phyloP scores from a whole-genome alignment of 2,113 vertebrate genomes.

The Edolisoma coerulescens region DNA sequence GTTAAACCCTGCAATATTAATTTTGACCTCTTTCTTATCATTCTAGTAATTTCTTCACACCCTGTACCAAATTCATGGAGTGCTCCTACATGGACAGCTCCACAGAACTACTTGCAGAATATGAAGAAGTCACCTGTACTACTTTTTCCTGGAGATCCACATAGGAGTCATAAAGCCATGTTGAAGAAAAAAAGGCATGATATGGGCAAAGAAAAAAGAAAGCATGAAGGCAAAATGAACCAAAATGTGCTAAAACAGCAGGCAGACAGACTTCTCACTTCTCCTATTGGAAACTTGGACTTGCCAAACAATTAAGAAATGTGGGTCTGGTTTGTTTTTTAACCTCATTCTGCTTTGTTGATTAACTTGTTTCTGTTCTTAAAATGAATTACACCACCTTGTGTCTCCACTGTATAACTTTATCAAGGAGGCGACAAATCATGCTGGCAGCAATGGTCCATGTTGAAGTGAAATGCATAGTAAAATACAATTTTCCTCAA shows the following conservation, averaged over 20 bases:
- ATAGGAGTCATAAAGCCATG: neutral
- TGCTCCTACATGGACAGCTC: constrained; percentile 39
- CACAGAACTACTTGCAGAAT: constrained; percentile 40
- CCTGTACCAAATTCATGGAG: constrained; percentile 5
- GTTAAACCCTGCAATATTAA: constrained; percentile 50
- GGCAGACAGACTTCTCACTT: constrained; percentile 33
- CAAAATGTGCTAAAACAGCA: neutral
- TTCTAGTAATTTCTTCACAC: constrained; percentile 12
- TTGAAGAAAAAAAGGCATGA: neutral
- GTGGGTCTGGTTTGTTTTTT: constrained; percentile 54
- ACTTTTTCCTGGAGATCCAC: neutral
- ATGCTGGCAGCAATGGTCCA: constrained; percentile 42
- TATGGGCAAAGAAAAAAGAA: neutral
- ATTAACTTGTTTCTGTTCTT: constrained; percentile 74
- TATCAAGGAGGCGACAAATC: constrained; percentile 78
- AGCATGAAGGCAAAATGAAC: neutral
- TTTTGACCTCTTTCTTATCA: constrained; percentile 22
- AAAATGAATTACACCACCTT: constrained; percentile 70
- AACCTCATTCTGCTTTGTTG: constrained; percentile 62
- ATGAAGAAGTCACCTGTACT: neutral
- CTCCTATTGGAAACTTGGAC: constrained; percentile 10
- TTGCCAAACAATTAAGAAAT: constrained; percentile 68
- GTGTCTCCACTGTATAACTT: constrained; percentile 75
- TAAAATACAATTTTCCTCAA: constrained; percentile 72
- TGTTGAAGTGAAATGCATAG: constrained; percentile 70